Base-by-base conservation (phyloP, 2,797 vertebrate species). In the Mustela erminea region DNA sequence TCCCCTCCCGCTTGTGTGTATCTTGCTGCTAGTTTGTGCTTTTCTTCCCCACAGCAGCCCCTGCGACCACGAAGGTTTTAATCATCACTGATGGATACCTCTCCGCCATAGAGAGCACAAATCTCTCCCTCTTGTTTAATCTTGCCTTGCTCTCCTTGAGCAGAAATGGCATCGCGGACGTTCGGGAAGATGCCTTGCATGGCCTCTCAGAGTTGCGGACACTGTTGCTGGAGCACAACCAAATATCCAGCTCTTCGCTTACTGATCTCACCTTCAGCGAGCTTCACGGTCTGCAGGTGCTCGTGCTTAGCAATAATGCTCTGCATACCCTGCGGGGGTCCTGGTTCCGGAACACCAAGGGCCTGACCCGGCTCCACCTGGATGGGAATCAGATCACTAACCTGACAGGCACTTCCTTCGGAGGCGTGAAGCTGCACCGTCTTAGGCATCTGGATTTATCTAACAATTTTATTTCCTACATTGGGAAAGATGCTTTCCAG, bases 371-470 rank as follows among this genome's bases (percentile, higher is more conserved):
- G 49, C 98, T 99, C 29, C 99, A 99, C 66, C 97, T 99, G 81
- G 98, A 99, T 32, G 98, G 99, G 38, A 99, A 99, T 97, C 97
- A 98, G 91, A 98, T 99, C n/a, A 98, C 98, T 56, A 98, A 96
- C 49, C 93, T 99, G 97, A 98, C 98, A 10, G 96, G 97, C 5
- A 87, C 94, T 64, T 99, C 99, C 14, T 99, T 99, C 12, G 96
- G 98, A 91, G 96, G 95, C 12, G 96, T 98, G 0, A 97, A 96
- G 78, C 98, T 99, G 41, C 95, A 93, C 66, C 96, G 96, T 23
- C 98, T 99, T 90, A 98, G 99, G 94, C 98, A 95, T 43, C 98
- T 99, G 98, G 99, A 99, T 97, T 98, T 99, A 90, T 99, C 99
- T 9, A 98, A 99, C 95, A 99, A 99, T 96, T 98, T 99, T 27